Base-by-base conservation (phyloP, 2,113 vertebrate genomes). In the Butorides virescens region DNA sequence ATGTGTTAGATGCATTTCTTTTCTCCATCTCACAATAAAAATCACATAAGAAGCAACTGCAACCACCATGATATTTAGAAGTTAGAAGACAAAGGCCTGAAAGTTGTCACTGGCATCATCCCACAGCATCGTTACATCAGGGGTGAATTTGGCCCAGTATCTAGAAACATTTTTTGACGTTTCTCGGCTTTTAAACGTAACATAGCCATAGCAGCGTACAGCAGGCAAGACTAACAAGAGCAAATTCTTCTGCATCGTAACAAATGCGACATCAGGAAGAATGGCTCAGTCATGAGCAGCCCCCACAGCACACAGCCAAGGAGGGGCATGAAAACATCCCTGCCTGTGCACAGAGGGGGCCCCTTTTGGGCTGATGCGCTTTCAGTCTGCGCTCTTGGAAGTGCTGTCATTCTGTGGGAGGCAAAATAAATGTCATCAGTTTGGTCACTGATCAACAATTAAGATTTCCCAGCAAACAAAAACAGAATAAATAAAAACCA, bases 391-490 rank as follows among this genome's bases (percentile, higher is more conserved):
- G 52, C 59, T 59, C 62, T 86, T 65, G 8, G 39, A 85, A 89
- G 32, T 15, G 71, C 59, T 50, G 23, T 32, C 77, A 36, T 89
- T 81, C 62, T 37, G 25, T 23, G 32, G 37, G 20, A 92, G 20
- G 50, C 22, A 96, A 95, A 94, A 74, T 49, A 93, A 86, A 86
- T 14, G 29, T 56, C 52, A 83, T 75, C 74, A 9, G 15, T 44
- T 88, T 80, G 53, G 84, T 81, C 86, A 92, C 68, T 67, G 37
- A 92, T 61, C 18, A 11, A 82, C 62, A 79, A 66, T 78, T 86
- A 96, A 79, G 70, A 90, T 36, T 70, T 93, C 30, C 37, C 49
- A 55, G 52, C 52, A 91, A 93, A 85, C 56, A 82, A 86, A 93
- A 77, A 0, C 22, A 87, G 50, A 90, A 75, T 47, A 92, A 92